Conservation (phyloP, 2,888 invertebrate species). For the Erebia ligea region DNA sequence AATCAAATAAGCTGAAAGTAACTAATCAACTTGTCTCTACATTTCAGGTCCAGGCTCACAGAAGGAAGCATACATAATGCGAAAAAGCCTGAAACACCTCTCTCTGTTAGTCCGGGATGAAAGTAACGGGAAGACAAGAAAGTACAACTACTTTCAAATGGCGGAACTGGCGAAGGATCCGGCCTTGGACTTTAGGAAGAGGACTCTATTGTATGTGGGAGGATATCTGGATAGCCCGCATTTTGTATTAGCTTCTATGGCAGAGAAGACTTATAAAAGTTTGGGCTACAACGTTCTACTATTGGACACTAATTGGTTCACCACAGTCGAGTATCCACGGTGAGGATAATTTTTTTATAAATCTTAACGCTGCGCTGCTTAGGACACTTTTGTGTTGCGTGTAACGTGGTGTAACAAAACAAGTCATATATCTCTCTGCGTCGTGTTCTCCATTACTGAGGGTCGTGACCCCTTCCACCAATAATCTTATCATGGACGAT, state of each 20-base stretch:
- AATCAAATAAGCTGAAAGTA: neutral
- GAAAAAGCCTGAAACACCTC: constrained; percentile 55
- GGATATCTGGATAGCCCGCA: constrained; percentile 63
- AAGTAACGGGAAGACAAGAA: constrained; percentile 37
- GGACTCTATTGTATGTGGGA: constrained; percentile 59
- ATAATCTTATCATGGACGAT: too few relatives aligned
- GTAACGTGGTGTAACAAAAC: too few relatives aligned
- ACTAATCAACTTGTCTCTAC: neutral
- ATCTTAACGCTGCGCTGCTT: too few relatives aligned
- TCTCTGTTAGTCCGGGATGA: constrained; percentile 51
- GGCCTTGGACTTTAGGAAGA: constrained; percentile 51
- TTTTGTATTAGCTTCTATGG: constrained; percentile 46
- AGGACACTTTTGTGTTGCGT: too few relatives aligned
- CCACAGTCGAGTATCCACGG: constrained; percentile 61
- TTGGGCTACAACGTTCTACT: constrained; percentile 51
- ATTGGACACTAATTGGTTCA: constrained; percentile 42
- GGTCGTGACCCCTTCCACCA: too few relatives aligned
- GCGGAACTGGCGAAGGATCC: constrained; percentile 53
- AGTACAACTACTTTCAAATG: constrained; percentile 62
- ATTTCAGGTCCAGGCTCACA: constrained; percentile 62
- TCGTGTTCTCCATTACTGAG: too few relatives aligned
- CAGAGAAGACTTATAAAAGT: constrained; percentile 52
- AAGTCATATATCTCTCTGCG: too few relatives aligned
- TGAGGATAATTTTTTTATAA: constrained; percentile 45
- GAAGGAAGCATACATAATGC: constrained; percentile 54